A percentile compares a stretch with the other conserved stretches of the same genome.
Conservation (phyloP, 92 coral and sea anemone species). For the Porites evermanni region DNA sequence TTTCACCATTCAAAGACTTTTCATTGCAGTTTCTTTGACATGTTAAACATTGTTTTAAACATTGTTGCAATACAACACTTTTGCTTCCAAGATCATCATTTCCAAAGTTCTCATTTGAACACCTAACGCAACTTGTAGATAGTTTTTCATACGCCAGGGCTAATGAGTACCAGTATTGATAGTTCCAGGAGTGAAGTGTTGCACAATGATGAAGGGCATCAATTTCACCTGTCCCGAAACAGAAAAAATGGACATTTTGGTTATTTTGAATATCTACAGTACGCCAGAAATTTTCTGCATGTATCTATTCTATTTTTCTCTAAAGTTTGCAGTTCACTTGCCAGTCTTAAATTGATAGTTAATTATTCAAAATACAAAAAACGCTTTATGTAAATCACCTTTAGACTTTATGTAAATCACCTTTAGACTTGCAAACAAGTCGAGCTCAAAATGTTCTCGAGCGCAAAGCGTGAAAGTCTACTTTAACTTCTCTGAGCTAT, state of each 20-base stretch:
- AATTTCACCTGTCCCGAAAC: constrained; percentile 66
- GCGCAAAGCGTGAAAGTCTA: no score
- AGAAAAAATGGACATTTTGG: background rate
- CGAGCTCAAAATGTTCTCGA: no score
- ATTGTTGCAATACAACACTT: background rate
- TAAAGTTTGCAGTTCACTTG: no score
- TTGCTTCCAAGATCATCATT: background rate
- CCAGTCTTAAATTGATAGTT: no score
- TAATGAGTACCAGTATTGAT: constrained; percentile 75
- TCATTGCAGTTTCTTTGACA: background rate
- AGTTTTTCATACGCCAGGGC: constrained; percentile 75
- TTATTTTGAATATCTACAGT: no score
- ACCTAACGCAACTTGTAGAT: background rate
- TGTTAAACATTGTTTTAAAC: background rate
- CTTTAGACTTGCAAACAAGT: no score
- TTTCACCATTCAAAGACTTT: background rate
- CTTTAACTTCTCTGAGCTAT: no score
- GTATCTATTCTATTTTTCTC: no score
- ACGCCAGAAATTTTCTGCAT: no score
- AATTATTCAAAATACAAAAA: no score
- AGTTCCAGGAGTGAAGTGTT: constrained; percentile 77
- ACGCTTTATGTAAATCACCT: no score
- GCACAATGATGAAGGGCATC: constrained; percentile 74
- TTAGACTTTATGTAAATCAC: no score
- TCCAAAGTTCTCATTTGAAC: background rate